A percentile compares a stretch with the other conserved stretches of the same genome.
phyloP scores from a whole-genome alignment of 2,888 invertebrate species.

The Serrognathus titanus region DNA sequence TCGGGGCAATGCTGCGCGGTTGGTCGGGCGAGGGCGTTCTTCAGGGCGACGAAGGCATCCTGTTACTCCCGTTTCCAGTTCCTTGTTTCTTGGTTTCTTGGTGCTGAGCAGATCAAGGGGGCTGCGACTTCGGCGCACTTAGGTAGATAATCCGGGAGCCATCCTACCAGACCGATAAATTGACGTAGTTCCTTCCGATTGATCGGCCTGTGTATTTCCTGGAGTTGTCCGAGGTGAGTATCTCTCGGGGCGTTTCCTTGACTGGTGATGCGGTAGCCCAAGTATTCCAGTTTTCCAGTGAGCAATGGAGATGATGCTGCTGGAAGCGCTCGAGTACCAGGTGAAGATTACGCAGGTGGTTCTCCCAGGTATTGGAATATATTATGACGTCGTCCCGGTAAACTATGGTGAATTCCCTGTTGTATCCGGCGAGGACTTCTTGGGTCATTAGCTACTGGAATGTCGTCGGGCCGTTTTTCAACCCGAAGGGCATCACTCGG shows the following conservation, averaged over 20 bases:
- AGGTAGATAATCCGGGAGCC: neutral
- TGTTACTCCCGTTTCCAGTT: neutral
- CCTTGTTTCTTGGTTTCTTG: neutral
- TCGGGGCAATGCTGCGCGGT: neutral
- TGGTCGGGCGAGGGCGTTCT: neutral
- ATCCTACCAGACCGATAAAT: neutral
- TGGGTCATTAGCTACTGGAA: no score
- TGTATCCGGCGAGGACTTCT: conserved; percentile 22
- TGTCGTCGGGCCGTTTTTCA: no score
- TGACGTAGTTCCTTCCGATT: neutral
- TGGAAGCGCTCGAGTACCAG: conserved; percentile 22
- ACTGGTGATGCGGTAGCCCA: neutral
- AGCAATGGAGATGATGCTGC: conserved; percentile 9
- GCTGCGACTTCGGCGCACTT: neutral
- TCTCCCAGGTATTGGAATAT: conserved; percentile 19
- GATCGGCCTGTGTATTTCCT: neutral
- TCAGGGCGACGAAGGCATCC: neutral
- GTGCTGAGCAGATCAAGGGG: neutral
- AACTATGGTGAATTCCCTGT: conserved; percentile 19
- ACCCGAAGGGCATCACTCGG: no score
- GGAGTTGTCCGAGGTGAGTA: neutral
- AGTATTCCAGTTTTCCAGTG: neutral
- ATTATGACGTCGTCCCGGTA: conserved; percentile 31
- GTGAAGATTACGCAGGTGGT: conserved; percentile 24
- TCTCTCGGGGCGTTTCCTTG: neutral